Evolutionary conservation across 2,888 invertebrate genomes (phyloP).

Genomic region (Cetonia aurata): DNA sequence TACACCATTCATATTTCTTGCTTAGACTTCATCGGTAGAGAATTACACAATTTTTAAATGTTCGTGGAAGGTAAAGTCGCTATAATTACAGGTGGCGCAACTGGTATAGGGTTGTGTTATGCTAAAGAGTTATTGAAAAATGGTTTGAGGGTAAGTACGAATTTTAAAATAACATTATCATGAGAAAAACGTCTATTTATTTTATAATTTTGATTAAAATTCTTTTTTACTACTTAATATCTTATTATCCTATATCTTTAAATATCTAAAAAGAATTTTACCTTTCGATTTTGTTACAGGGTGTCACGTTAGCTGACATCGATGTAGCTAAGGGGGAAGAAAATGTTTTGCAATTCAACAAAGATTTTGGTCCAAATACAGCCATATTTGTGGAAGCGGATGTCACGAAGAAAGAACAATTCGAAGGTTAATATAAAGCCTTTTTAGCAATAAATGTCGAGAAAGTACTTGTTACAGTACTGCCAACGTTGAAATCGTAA

Average conservation of each 20-base stretch:
- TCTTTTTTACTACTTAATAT: too few relatives aligned
- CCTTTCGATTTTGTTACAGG: slow-evolving; percentile 30
- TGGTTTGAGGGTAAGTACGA: not conserved
- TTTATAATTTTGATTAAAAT: too few relatives aligned
- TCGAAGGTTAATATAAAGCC: slow-evolving; percentile 41
- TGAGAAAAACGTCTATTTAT: too few relatives aligned
- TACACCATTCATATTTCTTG: too few relatives aligned
- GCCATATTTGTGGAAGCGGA: slow-evolving; percentile 78
- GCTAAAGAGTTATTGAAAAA: not conserved
- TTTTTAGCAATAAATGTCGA: too few relatives aligned
- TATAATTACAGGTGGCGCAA: slow-evolving; percentile 13
- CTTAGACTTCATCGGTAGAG: too few relatives aligned
- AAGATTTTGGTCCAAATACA: slow-evolving; percentile 74
- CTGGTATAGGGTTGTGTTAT: slow-evolving; percentile 6
- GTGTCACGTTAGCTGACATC: slow-evolving; percentile 42
- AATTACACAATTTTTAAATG: not conserved
- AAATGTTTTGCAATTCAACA: slow-evolving; percentile 61
- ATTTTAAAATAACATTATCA: too few relatives aligned
- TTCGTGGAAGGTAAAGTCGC: slow-evolving; percentile 13
- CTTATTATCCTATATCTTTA: too few relatives aligned
- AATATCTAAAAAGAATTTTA: too few relatives aligned
- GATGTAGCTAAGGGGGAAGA: slow-evolving; percentile 39
- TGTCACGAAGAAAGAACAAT: slow-evolving; percentile 70
- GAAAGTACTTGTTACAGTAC: too few relatives aligned
- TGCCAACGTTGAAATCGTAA: too few relatives aligned